Evolutionary conservation across 2,797 vertebrate genomes (phyloP).

Genomic region (Forpus xanthops): DNA sequence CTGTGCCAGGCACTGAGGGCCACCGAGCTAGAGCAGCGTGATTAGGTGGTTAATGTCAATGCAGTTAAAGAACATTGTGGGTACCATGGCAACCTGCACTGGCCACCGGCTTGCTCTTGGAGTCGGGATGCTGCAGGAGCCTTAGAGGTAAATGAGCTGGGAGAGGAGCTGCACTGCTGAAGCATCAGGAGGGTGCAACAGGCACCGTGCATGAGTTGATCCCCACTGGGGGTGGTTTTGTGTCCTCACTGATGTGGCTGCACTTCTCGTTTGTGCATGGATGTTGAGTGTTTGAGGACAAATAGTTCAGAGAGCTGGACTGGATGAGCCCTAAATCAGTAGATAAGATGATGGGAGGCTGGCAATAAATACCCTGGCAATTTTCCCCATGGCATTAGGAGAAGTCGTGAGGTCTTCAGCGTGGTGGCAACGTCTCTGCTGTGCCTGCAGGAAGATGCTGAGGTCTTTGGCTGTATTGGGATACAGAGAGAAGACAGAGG

Average conservation of each 20-base stretch:
- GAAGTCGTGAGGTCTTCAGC: not conserved
- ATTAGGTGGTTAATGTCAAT: not conserved
- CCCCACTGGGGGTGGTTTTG: not conserved
- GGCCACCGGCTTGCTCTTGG: not conserved
- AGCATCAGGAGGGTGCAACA: not conserved
- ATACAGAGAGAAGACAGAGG: not conserved
- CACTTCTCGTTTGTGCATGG: accelerated
- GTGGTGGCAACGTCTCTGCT: not conserved
- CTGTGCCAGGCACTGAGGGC: not conserved
- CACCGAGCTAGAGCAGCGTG: accelerated
- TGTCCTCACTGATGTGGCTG: not conserved
- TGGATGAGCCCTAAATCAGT: not conserved
- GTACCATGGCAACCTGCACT: not conserved
- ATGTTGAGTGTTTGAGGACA: not conserved
- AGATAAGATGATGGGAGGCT: not conserved
- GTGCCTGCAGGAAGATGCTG: not conserved
- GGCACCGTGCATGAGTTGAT: accelerated
- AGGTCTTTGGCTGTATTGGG: not conserved
- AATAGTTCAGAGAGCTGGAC: not conserved
- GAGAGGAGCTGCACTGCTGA: not conserved
- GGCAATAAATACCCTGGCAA: not conserved
- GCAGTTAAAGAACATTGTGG: not conserved
- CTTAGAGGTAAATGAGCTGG: not conserved
- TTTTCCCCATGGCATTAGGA: not conserved
- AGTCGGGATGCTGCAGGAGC: not conserved